These are phyloP conservation scores for Sebastes umbrosus DNA, from an alignment of 2,797 vertebrate species.

Conservation along the genomic window DNA sequence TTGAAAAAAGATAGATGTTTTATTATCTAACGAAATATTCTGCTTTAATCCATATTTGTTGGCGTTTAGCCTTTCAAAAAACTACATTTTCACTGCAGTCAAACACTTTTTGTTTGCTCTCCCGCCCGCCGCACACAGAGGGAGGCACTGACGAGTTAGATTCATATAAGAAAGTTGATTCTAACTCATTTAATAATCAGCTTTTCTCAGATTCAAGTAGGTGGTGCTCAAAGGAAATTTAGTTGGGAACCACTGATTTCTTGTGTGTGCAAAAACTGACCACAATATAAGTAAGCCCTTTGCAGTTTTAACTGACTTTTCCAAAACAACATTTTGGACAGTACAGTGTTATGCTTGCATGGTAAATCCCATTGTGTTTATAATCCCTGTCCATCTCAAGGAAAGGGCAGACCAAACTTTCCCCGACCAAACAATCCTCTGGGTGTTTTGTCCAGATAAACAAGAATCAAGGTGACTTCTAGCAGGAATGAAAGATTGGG, in stretches of 20 bases:
- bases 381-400: slow-evolving; percentile 7
- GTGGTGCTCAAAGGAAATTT: too few species aligned
- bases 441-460: slow-evolving; percentile 22
- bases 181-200: too few species aligned
- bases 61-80: neutral
- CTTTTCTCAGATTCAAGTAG: too few species aligned
- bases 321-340: neutral
- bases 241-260: neutral
- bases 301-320: neutral
- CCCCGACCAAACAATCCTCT: slow-evolving; percentile 8
- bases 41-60: neutral
- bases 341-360: neutral
- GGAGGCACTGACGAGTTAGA: too few species aligned
- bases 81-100: neutral
- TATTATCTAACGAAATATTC: neutral
- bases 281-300: neutral
- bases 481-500: slow-evolving; percentile 18
- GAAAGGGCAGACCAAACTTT: neutral
- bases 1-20: neutral
- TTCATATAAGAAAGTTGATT: too few species aligned
- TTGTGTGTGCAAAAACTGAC: neutral
- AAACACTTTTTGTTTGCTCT: too few species aligned
- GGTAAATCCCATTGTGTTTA: neutral
- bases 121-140: too few species aligned
- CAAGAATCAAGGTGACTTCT: slow-evolving; percentile 45